Conservation (phyloP, 2,888 invertebrate species). For the Formica aserva region DNA sequence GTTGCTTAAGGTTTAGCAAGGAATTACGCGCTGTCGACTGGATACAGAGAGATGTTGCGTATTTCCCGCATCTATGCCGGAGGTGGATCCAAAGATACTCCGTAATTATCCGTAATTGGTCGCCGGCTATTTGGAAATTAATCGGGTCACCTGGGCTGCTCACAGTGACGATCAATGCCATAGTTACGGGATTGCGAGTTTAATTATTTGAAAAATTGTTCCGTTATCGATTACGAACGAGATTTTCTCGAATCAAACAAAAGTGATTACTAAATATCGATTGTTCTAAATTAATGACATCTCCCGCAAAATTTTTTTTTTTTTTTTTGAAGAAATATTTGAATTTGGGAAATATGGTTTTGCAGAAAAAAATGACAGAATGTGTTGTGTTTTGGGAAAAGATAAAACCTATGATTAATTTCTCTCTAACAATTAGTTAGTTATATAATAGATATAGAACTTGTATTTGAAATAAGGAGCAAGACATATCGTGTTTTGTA, state of each 20-base stretch:
- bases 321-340: not conserved
- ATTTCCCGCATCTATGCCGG: conserved; percentile 20
- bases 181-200: not conserved
- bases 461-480: not conserved
- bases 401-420: not conserved
- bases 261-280: not conserved
- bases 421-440: conserved; percentile 13
- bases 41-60: not conserved
- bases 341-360: not conserved
- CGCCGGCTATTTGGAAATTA: conserved; percentile 44
- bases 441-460: conserved; percentile 8
- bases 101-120: conserved; percentile 24
- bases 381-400: not conserved
- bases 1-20: not conserved
- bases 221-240: not conserved
- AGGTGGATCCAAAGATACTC: not conserved
- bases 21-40: not conserved
- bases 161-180: conserved; percentile 27
- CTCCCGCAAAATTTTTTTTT: not conserved
- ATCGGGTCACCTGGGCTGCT: conserved; percentile 31
- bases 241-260: not conserved
- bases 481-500: not conserved
- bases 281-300: not conserved
- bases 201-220: not conserved
- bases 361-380: not conserved